Conservation (phyloP, 2,888 invertebrate genomes). For the Dynastes hyllus region DNA sequence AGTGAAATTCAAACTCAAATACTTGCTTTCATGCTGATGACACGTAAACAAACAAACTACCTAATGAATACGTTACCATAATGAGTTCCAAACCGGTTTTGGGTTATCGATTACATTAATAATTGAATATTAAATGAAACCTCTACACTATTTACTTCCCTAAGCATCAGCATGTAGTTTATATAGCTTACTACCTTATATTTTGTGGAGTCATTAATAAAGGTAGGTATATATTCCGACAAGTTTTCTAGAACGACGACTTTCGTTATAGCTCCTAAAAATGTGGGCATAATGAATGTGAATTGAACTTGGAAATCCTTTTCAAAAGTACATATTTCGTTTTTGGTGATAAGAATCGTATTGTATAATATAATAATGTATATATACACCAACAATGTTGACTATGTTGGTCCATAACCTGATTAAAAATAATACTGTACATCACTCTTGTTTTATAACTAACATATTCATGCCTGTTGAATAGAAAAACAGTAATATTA, state of each 20-base stretch:
- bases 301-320: too few relatives aligned
- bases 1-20: too few relatives aligned
- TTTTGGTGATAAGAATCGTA: neutral
- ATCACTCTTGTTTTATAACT: too few relatives aligned
- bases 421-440: too few relatives aligned
- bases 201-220: slow-evolving; percentile 3
- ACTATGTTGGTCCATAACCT: neutral
- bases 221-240: neutral
- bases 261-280: neutral
- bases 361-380: too few relatives aligned
- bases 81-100: slow-evolving; percentile 14
- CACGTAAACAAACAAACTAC: slow-evolving; percentile 16
- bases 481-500: too few relatives aligned
- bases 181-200: neutral
- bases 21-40: neutral
- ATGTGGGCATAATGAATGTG: too few relatives aligned
- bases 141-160: slow-evolving; percentile 10
- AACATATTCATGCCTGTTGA: too few relatives aligned
- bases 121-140: slow-evolving; percentile 22
- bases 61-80: slow-evolving; percentile 1
- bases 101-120: slow-evolving; percentile 30
- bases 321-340: neutral
- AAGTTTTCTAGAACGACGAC: neutral
- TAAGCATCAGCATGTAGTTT: neutral
- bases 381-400: neutral